These are phyloP conservation scores for Drosophila colorata DNA, from an alignment of 2,888 invertebrate species.

Conservation along the genomic window DNA sequence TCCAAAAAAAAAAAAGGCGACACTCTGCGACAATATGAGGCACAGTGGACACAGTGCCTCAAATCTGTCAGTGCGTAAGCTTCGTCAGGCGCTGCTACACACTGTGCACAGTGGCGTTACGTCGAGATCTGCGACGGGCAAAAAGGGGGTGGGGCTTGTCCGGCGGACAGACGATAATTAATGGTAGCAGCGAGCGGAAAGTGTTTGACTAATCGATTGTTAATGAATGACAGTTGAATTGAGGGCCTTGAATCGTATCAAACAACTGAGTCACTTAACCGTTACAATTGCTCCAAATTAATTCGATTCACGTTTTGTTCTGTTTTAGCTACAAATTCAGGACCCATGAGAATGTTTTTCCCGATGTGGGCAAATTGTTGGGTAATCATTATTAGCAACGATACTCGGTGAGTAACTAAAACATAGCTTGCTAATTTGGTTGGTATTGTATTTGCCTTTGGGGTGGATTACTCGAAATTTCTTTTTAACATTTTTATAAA, in stretches of 20 bases:
- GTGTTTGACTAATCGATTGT: constrained; percentile 81
- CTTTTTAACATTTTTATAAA: not conserved
- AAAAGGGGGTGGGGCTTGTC: constrained; percentile 51
- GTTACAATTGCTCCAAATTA: constrained; percentile 71
- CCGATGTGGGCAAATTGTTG: constrained; percentile 60
- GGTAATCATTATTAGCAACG: constrained; percentile 48
- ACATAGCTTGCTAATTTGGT: constrained; percentile 1
- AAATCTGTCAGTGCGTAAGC: constrained; percentile 36
- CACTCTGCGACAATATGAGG: constrained; percentile 30
- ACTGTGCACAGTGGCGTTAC: constrained; percentile 37
- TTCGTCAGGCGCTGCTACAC: not conserved
- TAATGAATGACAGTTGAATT: constrained; percentile 79
- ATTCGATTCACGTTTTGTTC: constrained; percentile 68
- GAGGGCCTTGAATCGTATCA: constrained; percentile 34
- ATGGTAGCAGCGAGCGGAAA: constrained; percentile 72
- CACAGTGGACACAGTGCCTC: constrained; percentile 40
- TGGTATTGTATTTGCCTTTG: not conserved
- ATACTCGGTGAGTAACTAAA: not conserved
- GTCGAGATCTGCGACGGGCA: constrained; percentile 10
- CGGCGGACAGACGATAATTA: constrained; percentile 57
- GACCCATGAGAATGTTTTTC: constrained; percentile 32
- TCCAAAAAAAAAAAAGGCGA: not conserved
- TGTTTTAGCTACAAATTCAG: constrained; percentile 7
- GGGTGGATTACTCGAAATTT: not conserved
- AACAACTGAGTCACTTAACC: constrained; percentile 70